phyloP scores from a whole-genome alignment of 2,113 vertebrate genomes.

The Hippolais icterina region DNA sequence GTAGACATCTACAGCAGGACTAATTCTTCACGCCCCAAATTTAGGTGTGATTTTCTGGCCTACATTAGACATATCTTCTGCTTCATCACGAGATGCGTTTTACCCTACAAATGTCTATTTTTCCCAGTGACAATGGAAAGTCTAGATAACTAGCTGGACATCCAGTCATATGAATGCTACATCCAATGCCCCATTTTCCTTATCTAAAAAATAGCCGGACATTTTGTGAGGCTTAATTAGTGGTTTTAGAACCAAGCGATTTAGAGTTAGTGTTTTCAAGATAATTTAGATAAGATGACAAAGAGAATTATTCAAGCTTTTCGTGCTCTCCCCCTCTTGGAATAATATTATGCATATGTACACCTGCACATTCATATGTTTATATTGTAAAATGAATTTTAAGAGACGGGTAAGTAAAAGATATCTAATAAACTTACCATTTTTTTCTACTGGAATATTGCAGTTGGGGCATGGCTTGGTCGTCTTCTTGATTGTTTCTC shows the following conservation, averaged over 20 bases:
- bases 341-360: background rate
- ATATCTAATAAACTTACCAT: slow-evolving; percentile 70
- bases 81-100: background rate
- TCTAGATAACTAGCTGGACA: background rate
- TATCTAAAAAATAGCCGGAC: background rate
- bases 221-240: background rate
- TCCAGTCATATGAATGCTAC: background rate
- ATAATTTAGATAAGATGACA: background rate
- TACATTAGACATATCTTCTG: background rate
- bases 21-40: background rate
- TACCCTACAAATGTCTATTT: background rate
- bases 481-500: slow-evolving; percentile 81
- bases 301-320: background rate
- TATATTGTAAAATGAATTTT: background rate
- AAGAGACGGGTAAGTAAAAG: background rate
- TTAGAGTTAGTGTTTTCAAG: background rate
- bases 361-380: background rate
- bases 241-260: background rate
- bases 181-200: background rate
- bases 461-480: slow-evolving; percentile 88
- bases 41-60: background rate
- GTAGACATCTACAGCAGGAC: background rate
- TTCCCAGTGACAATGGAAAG: background rate
- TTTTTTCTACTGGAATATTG: slow-evolving; percentile 85
- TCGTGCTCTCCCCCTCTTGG: background rate